These are phyloP conservation scores for Catagonus wagneri DNA, from an alignment of 2,113 vertebrate species.

Conservation along the genomic window DNA sequence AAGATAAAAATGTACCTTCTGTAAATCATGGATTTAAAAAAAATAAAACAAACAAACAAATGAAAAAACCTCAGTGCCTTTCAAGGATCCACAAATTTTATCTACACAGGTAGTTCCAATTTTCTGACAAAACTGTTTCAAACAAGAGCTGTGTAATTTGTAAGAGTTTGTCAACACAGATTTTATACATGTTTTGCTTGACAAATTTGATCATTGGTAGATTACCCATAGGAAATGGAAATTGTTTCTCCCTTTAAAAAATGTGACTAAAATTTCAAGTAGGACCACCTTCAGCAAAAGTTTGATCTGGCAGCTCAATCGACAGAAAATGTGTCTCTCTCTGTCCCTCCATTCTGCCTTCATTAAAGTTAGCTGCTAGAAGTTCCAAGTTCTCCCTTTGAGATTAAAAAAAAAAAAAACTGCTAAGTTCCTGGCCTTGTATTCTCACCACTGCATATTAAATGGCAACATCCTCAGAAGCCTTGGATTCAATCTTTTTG, in stretches of 20 bases:
- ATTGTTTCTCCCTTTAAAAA: neutral
- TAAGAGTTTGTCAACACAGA: neutral
- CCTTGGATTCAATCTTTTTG: neutral
- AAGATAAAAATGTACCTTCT: neutral
- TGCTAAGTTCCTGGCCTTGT: neutral
- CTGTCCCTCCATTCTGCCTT: neutral
- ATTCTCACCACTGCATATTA: neutral
- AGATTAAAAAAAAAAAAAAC: neutral
- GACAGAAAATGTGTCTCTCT: neutral
- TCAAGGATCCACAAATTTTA: neutral
- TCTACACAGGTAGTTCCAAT: neutral
- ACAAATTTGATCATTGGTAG: neutral
- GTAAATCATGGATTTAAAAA: neutral
- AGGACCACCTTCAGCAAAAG: neutral
- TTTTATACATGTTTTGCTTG: neutral
- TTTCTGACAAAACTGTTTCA: conserved; percentile 42
- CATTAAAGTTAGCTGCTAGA: neutral
- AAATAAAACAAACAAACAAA: neutral
- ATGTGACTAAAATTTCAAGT: neutral
- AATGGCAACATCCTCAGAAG: neutral
- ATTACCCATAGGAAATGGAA: neutral
- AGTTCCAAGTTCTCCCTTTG: neutral
- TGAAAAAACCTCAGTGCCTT: neutral
- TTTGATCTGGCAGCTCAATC: neutral
- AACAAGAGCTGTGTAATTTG: neutral